Evolutionary conservation across 2,888 invertebrate genomes (phyloP).

Genomic region (Abscondita cerata): DNA sequence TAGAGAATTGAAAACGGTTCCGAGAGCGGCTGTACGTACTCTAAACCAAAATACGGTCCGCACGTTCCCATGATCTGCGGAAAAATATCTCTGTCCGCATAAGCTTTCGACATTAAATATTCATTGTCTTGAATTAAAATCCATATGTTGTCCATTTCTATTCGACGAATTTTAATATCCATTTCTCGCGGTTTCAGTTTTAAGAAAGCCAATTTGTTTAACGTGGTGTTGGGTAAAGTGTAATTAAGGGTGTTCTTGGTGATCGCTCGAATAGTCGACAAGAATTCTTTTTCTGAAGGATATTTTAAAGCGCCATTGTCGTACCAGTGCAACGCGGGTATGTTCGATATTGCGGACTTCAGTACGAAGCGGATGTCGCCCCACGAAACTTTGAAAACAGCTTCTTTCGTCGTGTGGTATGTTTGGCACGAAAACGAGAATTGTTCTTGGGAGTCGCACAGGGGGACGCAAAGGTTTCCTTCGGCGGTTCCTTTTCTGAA

Average conservation of each 20-base stretch:
- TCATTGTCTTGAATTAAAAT: constrained; percentile 70
- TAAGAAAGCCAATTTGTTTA: constrained; percentile 60
- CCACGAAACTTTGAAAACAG: constrained; percentile 67
- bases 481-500: constrained; percentile 63
- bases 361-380: constrained; percentile 65
- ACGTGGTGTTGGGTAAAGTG: constrained; percentile 60
- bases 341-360: constrained; percentile 61
- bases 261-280: constrained; percentile 61
- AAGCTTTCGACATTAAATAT: constrained; percentile 67
- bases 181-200: constrained; percentile 59
- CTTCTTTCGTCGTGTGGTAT: constrained; percentile 67
- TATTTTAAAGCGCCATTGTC: constrained; percentile 59
- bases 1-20: constrained; percentile 62
- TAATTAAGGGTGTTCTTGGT: constrained; percentile 64
- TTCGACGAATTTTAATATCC: constrained; percentile 54
- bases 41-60: constrained; percentile 71
- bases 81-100: constrained; percentile 67
- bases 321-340: constrained; percentile 59
- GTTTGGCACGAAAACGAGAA: constrained; percentile 67
- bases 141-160: constrained; percentile 70
- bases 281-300: constrained; percentile 63
- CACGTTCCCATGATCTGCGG: constrained; percentile 72
- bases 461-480: constrained; percentile 68
- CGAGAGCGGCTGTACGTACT: constrained; percentile 66
- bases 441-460: constrained; percentile 65